phyloP scores from a whole-genome alignment of 2,797 vertebrate species.

The Pseudochaenichthys georgianus region DNA sequence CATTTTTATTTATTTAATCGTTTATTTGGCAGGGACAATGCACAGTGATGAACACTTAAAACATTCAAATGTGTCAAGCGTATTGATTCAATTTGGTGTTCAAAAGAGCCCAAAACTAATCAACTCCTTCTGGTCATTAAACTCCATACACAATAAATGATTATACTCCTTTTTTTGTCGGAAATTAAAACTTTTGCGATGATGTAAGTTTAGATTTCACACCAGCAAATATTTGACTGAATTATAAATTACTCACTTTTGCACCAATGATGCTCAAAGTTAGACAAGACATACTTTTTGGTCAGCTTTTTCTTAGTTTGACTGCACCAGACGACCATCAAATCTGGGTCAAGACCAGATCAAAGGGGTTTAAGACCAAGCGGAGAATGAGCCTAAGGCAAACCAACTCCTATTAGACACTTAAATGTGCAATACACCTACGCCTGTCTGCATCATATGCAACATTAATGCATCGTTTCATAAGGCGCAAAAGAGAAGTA shows the following conservation, averaged over 20 bases:
- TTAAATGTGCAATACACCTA: constrained; percentile 1
- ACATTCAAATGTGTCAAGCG: no score
- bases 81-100: neutral
- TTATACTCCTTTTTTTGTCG: neutral
- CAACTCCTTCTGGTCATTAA: neutral
- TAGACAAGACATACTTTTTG: neutral
- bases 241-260: neutral
- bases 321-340: neutral
- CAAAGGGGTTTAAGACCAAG: neutral
- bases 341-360: constrained; percentile 8
- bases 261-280: neutral
- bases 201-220: neutral
- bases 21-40: no score
- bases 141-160: neutral
- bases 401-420: constrained; percentile 7
- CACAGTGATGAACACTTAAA: no score
- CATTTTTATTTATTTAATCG: no score
- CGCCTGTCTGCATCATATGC: neutral
- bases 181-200: neutral
- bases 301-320: constrained; percentile 6
- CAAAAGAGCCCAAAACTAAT: constrained; percentile 9
- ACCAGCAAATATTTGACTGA: neutral
- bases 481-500: neutral
- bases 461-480: neutral
- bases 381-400: constrained; percentile 4